phyloP scores from a whole-genome alignment of 2,113 vertebrate species.

The Atrichornis clamosus region DNA sequence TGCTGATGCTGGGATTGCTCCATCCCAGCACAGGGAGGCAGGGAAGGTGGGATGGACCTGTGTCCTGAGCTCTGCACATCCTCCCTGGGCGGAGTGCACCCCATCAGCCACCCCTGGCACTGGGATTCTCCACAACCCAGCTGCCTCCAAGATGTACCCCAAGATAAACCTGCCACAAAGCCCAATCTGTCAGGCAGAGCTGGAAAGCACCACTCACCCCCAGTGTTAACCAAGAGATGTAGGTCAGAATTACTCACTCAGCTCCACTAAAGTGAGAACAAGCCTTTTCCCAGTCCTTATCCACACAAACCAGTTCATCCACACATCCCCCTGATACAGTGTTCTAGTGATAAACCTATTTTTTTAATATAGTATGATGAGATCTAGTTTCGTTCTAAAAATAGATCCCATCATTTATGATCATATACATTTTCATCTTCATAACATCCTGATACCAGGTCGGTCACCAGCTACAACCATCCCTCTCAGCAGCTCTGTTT shows the following conservation, averaged over 20 bases:
- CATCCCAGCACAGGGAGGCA: too few species aligned
- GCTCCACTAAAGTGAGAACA: background rate
- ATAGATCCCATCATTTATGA: background rate
- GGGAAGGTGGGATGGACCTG: background rate
- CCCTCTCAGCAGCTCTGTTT: background rate
- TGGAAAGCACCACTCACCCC: background rate
- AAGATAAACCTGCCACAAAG: background rate
- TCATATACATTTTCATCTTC: background rate
- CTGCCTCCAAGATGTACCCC: background rate
- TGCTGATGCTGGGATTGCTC: background rate
- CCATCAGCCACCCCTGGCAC: background rate
- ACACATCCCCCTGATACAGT: too few species aligned
- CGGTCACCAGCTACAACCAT: background rate
- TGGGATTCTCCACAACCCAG: background rate
- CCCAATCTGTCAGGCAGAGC: background rate
- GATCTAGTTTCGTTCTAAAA: background rate
- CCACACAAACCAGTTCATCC: background rate
- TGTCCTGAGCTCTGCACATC: background rate
- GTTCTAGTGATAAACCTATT: background rate
- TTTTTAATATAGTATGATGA: background rate
- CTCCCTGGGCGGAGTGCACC: background rate
- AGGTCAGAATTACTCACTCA: background rate
- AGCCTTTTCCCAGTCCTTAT: background rate
- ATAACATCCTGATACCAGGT: background rate
- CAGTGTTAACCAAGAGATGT: rapidly evolving